A percentile compares a stretch with the other conserved stretches of the same genome.
Conservation (phyloP, 1,140 invertebrate species). For the Zelostemma sp. region DNA sequence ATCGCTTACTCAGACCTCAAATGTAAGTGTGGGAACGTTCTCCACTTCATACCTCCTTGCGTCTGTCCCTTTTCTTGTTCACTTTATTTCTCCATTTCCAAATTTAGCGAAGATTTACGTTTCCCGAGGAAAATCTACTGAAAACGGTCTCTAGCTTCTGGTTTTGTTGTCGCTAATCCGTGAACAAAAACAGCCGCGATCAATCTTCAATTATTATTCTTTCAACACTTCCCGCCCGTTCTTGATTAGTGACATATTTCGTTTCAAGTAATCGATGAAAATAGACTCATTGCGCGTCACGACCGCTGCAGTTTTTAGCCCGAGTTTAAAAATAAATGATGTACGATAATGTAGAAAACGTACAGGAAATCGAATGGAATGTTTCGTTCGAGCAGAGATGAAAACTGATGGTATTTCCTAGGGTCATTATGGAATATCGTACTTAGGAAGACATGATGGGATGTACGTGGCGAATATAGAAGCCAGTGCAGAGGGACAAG, state of each 20-base stretch:
- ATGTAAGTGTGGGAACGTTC: constrained; percentile 31
- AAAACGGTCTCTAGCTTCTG: no score
- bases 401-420: constrained; percentile 43
- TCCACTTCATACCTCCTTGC: constrained; percentile 29
- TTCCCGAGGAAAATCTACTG: background rate
- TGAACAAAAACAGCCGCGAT: no score
- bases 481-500: constrained; percentile 18
- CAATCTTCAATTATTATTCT: no score
- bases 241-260: no score
- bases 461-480: constrained; percentile 33
- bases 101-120: constrained; percentile 14
- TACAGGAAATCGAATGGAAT: constrained; percentile 23
- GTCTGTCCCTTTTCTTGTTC: constrained; percentile 28
- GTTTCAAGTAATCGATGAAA: no score
- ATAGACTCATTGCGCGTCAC: no score
- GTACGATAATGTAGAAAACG: constrained; percentile 16
- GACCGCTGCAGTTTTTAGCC: constrained; percentile 6
- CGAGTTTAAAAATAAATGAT: constrained; percentile 24
- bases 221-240: no score
- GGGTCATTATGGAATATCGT: constrained; percentile 45
- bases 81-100: constrained; percentile 23
- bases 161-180: no score
- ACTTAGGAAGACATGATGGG: constrained; percentile 38
- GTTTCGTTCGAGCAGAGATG: constrained; percentile 50
- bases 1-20: constrained; percentile 43